A percentile compares a stretch with the other conserved stretches of the same genome.
phyloP scores from a whole-genome alignment of 1,140 invertebrate species.

The Calephelis virginiensis region DNA sequence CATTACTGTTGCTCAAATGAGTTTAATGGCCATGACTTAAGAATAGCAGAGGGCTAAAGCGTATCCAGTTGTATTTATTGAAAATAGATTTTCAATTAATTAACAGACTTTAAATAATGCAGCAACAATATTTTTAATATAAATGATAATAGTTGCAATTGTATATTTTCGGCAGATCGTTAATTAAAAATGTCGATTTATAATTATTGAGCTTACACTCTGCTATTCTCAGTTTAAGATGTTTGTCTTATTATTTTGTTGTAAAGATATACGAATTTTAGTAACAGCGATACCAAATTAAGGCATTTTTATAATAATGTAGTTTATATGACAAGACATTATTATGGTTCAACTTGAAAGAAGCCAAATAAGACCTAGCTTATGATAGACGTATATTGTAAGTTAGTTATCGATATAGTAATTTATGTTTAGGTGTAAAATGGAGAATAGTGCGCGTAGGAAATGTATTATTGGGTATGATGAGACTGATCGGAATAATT shows the following conservation, averaged over 20 bases:
- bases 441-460: constrained; percentile 20
- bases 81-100: too few species aligned
- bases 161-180: too few species aligned
- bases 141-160: not conserved
- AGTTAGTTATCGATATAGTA: constrained; percentile 46
- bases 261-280: constrained; percentile 55
- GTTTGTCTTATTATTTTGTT: constrained; percentile 35
- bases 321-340: constrained; percentile 70
- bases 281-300: constrained; percentile 70
- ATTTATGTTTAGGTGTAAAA: constrained; percentile 46
- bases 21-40: constrained; percentile 9
- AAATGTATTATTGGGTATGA: constrained; percentile 16
- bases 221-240: constrained; percentile 3
- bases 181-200: not conserved
- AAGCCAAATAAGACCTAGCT: constrained; percentile 75
- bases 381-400: constrained; percentile 40
- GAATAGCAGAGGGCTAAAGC: not conserved
- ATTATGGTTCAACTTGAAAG: constrained; percentile 77
- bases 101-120: too few species aligned
- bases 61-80: too few species aligned
- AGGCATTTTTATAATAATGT: constrained; percentile 61
- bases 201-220: not conserved
- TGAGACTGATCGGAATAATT: not conserved
- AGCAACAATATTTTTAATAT: too few species aligned
- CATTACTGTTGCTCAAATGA: constrained; percentile 12